Conservation (phyloP, 2,113 vertebrate genomes). For the Anguilla rostrata region DNA sequence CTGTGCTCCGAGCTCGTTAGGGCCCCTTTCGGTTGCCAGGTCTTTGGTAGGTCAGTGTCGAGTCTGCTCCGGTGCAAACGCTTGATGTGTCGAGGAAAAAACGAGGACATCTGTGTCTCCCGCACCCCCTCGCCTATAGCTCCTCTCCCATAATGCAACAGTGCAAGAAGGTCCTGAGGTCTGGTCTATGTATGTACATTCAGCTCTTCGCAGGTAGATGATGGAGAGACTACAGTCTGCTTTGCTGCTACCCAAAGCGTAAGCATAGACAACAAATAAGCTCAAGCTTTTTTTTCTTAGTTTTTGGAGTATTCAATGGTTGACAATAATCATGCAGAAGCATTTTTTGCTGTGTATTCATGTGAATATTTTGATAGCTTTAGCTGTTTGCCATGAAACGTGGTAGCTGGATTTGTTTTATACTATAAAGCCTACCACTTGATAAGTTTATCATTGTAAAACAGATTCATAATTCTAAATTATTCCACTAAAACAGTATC, state of each 20-base stretch:
- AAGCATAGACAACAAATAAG: no score
- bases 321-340: no score
- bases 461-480: neutral
- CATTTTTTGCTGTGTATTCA: no score
- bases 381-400: no score
- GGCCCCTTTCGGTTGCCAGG: constrained; percentile 8
- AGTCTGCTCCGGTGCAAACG: neutral
- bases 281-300: no score
- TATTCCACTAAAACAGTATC: neutral
- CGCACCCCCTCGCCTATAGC: neutral
- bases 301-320: no score
- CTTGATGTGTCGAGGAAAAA: neutral
- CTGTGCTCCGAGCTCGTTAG: neutral
- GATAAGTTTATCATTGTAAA: neutral
- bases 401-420: neutral
- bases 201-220: neutral
- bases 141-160: neutral
- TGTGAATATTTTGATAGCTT: no score
- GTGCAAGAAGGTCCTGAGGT: no score
- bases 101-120: neutral
- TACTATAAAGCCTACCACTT: neutral
- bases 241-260: no score
- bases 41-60: constrained; percentile 6
- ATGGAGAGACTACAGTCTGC: no score
- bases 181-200: no score